A percentile compares a stretch with the other conserved stretches of the same genome.
These are phyloP conservation scores for Cheilosia grossa DNA, from an alignment of 2,888 invertebrate species.

Conservation along the genomic window DNA sequence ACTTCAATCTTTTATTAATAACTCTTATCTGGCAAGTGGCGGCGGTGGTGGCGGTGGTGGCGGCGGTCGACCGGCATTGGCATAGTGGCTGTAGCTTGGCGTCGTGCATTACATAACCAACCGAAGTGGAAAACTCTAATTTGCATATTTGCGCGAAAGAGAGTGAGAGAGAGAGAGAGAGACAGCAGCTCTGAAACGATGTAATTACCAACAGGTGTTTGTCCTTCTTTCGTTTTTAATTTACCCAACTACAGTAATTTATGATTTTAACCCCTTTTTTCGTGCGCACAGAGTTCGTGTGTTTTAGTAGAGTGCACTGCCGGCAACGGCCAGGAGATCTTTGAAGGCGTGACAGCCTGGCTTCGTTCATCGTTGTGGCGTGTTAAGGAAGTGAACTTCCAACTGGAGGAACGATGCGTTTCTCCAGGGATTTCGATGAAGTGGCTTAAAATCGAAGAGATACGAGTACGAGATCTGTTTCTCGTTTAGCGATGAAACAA, in stretches of 20 bases:
- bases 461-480: slow-evolving; percentile 37
- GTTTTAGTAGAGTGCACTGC: slow-evolving; percentile 29
- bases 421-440: not conserved
- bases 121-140: slow-evolving; percentile 56
- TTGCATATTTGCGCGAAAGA: slow-evolving; percentile 44
- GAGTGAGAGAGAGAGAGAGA: slow-evolving; percentile 41
- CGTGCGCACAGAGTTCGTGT: slow-evolving; percentile 28
- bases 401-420: not conserved
- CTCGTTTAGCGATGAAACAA: slow-evolving; percentile 56
- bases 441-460: slow-evolving; percentile 32
- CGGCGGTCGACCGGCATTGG: too few species aligned
- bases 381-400: slow-evolving; percentile 35
- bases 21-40: slow-evolving; percentile 35
- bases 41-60: not conserved
- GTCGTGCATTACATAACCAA: slow-evolving; percentile 57
- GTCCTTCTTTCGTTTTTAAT: slow-evolving; percentile 54
- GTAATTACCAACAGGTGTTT: slow-evolving; percentile 69
- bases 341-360: slow-evolving; percentile 54
- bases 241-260: slow-evolving; percentile 50
- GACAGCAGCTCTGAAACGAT: slow-evolving; percentile 31
- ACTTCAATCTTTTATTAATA: slow-evolving; percentile 47
- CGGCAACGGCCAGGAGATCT: slow-evolving; percentile 19
- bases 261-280: slow-evolving; percentile 59
- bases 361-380: slow-evolving; percentile 48
- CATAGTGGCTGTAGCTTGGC: not conserved